Conservation (phyloP, 2,888 invertebrate species). For the Macrophya annulata region DNA sequence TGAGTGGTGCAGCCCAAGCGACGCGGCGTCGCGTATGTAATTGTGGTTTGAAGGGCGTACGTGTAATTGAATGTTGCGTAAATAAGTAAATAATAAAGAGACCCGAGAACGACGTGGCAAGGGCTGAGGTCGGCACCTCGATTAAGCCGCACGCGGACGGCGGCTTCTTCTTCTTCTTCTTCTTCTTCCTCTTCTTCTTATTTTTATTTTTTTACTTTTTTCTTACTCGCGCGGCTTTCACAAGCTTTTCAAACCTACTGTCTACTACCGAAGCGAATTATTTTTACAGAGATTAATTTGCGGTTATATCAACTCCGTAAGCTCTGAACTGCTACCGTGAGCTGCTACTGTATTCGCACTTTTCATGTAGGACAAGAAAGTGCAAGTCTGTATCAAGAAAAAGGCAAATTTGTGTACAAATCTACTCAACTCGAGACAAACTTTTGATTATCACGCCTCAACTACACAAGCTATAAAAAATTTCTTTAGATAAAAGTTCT, state of each 20-base stretch:
- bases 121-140: slow-evolving; percentile 73
- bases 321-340: slow-evolving; percentile 64
- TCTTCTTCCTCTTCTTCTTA: neutral
- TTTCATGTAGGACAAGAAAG: neutral
- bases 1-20: neutral
- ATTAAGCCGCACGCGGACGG: slow-evolving; percentile 65
- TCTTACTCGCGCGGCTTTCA: slow-evolving; percentile 3
- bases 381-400: too few relatives aligned
- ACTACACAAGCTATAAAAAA: neutral
- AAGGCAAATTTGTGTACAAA: neutral
- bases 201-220: neutral
- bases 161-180: slow-evolving; percentile 66
- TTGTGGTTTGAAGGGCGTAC: slow-evolving; percentile 44
- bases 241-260: slow-evolving; percentile 47
- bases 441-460: neutral
- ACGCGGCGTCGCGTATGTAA: slow-evolving; percentile 13
- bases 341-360: slow-evolving; percentile 64
- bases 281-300: slow-evolving; percentile 74
- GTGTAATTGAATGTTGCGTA: slow-evolving; percentile 78
- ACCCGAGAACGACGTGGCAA: slow-evolving; percentile 48
- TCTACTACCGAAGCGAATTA: slow-evolving; percentile 50
- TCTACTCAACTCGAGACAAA: neutral
- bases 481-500: neutral
- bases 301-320: slow-evolving; percentile 65
- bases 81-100: slow-evolving; percentile 77